Evolutionary conservation across 2,797 vertebrate species (phyloP), one percentile per base, ranked within the genome.

Genomic region (Dendrocincla fuliginosa): DNA sequence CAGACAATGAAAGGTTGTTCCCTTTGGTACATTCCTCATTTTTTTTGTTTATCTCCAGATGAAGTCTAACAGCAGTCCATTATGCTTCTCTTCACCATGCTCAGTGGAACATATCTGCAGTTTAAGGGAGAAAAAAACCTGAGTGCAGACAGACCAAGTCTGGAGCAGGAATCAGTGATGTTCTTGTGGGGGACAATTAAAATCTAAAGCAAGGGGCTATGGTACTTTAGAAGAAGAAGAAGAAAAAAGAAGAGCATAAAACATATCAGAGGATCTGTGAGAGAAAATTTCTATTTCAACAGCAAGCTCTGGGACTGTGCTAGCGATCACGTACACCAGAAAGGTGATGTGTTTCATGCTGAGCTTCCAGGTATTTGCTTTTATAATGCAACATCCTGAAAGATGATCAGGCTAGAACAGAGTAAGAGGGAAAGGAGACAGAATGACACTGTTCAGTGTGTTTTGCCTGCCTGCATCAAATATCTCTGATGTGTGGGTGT

Each of bases 321-420:
- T 53, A 53, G 46, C 0, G 0, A 74, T 78, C 93, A 96, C 42
- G 39, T 93, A 87, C 69, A 73, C 56, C 59, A 84, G 65, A 61
- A 82, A 67, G 33, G 37, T 39, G 84, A 46, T n/a, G 57, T 69
- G 53, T 61, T 91, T 89, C 65, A 56, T 18, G 59, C 24, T 84
- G 55, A 93, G 22, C 22, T 96, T 96, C 93, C 80, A 95, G 87
- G 90, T 95, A 63, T 93, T 90, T 56, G 57, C 20, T 89, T 93
- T 82, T 91, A 84, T 91, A 95, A 93, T 95, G 91, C 86, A 95
- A 83, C 57, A 84, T 64, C 52, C 86, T 96, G 87, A 93, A 92
- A 95, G 92, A 39, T 65, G 65, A 94, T 87, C 69, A 86, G 65
- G 59, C 18, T 42, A 52, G 49, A 85, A 37, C 5, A 49, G 55